Conservation (phyloP, 2,797 vertebrate genomes). For the Chiloscyllium punctatum region DNA sequence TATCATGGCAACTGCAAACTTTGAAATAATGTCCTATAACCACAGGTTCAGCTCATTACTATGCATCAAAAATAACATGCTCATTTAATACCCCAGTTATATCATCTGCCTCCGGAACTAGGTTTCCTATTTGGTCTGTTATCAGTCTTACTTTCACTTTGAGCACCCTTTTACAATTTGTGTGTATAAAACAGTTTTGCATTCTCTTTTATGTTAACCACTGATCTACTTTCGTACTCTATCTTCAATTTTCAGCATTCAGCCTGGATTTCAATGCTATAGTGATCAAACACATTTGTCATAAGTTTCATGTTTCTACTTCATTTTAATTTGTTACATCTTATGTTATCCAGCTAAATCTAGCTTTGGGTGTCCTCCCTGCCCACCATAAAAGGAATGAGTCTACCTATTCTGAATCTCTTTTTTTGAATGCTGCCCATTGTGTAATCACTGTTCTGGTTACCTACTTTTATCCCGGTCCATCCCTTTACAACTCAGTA, state of each 20-base stretch:
- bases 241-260: not conserved
- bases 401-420: not conserved
- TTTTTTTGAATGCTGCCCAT: not conserved
- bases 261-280: not conserved
- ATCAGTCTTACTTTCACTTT: not conserved
- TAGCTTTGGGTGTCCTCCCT: not conserved
- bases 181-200: not conserved
- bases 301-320: not conserved
- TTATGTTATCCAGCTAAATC: not conserved
- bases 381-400: not conserved
- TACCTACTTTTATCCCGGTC: not conserved
- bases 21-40: too few species aligned
- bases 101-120: not conserved
- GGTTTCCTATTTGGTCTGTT: not conserved
- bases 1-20: not conserved
- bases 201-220: not conserved
- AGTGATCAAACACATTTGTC: not conserved
- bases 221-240: not conserved
- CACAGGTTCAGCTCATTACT: not conserved
- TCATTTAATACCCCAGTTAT: not conserved
- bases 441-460: not conserved
- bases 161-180: not conserved
- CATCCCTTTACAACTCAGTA: not conserved
- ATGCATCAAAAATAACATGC: not conserved
- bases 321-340: not conserved